Base-by-base conservation (phyloP, 2,888 invertebrate species). In the Sturmia bella region DNA sequence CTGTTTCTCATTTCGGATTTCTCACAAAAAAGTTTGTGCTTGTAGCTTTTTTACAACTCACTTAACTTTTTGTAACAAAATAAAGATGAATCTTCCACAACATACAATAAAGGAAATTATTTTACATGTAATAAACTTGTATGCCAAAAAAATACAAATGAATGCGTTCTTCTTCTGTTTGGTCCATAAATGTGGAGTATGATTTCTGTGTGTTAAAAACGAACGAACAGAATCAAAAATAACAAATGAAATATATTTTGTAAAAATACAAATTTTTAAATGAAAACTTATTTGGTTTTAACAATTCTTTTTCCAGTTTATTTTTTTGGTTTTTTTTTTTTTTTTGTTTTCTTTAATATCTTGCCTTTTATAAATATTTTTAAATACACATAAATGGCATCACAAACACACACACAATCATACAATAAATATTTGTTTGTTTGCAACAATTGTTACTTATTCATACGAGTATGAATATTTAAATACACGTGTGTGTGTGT, bases 81-180 rank as follows among this genome's bases (percentile, higher is more conserved):
- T 39, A 54, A 43, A 78, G 69, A 80, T 70, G 72, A 61, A 66
- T 80, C 72, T 76, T 66, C 21, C 27, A 66, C 45, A 56, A 66
- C 45, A 56, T 27, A 45, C 41, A 69, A 68, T 54, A 79, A 77
- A 77, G 83, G 83, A 83, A 83, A 83, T 83, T 76, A 85, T 85
- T 85, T 84, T 68, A 78, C 80, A 82, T 80, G 78, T 78, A 80
- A 76, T 74, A 84, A 85, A 85, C 83, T 84, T 85, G 84, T 80
- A 43, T 73, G 68, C 63, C 73, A 76, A 61, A 69, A 69, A 59
- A 66, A 73, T 61, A 70, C 69, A 69, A 73, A 69, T 39, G 63
- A 56, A 77, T 77, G 11, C 56, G 39, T 64, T 64, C 56, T 64
- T 64, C 56, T 63, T 21, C 37, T 61, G 41, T 66, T 43, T 45